Conservation (phyloP, 2,888 invertebrate genomes). For the Microdon myrmicae region DNA sequence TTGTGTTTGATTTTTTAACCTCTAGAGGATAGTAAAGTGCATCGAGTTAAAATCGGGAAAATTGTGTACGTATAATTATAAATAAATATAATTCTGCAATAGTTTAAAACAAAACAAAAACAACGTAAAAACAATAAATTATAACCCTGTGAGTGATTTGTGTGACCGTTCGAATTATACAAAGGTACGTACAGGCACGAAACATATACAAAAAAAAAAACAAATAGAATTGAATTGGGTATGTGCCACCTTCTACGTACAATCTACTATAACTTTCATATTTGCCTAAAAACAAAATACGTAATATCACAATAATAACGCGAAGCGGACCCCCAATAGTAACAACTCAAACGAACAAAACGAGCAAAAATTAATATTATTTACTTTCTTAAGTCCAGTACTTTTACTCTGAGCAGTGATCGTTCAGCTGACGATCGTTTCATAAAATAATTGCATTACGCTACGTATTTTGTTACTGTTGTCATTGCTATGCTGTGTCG, state of each 20-base stretch:
- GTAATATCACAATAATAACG: slow-evolving; percentile 8
- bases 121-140: too few species aligned
- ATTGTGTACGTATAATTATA: too few species aligned
- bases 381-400: not conserved
- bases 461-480: not conserved
- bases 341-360: slow-evolving; percentile 25
- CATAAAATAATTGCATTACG: too few species aligned
- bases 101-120: too few species aligned
- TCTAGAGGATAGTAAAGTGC: too few species aligned
- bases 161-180: slow-evolving; percentile 28
- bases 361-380: not conserved
- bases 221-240: too few species aligned
- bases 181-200: too few species aligned
- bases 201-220: too few species aligned
- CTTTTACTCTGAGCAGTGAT: slow-evolving; percentile 25
- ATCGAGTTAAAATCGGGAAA: too few species aligned
- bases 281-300: slow-evolving; percentile 32
- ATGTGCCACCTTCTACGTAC: slow-evolving; percentile 33
- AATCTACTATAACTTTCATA: slow-evolving; percentile 49
- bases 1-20: too few species aligned
- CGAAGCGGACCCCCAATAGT: too few species aligned
- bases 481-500: slow-evolving; percentile 10
- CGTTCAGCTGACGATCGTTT: slow-evolving; percentile 25
- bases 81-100: too few species aligned
- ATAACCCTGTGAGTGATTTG: slow-evolving; percentile 49